Evolutionary conservation across 2,797 vertebrate species (phyloP).

Genomic region (Poeciliopsis turneri): DNA sequence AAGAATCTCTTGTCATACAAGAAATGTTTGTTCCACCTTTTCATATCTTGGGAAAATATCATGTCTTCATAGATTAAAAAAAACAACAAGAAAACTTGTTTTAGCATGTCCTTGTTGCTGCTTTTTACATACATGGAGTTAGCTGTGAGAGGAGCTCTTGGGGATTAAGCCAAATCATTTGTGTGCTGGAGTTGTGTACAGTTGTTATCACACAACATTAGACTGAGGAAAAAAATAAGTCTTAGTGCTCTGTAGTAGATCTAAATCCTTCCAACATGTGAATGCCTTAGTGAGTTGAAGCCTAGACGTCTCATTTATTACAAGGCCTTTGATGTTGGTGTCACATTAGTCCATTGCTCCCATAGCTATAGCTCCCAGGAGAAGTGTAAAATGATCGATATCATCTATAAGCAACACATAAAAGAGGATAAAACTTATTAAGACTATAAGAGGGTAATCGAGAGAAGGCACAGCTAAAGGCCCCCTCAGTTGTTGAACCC

Average conservation of each 20-base stretch:
- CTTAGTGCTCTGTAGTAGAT: constrained; percentile 33
- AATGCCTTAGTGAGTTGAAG: constrained; percentile 27
- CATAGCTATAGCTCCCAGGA: constrained; percentile 51
- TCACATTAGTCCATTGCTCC: constrained; percentile 61
- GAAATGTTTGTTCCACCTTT: background rate
- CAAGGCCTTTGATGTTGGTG: constrained; percentile 62
- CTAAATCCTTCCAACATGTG: constrained; percentile 28
- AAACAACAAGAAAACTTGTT: constrained; percentile 7
- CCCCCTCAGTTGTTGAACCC: constrained; percentile 50
- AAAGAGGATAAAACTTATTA: constrained; percentile 75
- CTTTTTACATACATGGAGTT: constrained; percentile 32
- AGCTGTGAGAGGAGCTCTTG: constrained; percentile 28
- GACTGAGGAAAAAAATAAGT: constrained; percentile 29
- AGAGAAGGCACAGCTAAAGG: constrained; percentile 56
- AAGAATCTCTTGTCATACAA: background rate
- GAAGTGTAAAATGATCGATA: constrained; percentile 71
- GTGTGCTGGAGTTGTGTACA: constrained; percentile 31
- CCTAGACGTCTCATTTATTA: constrained; percentile 49
- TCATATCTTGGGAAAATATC: background rate
- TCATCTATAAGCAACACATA: constrained; percentile 71
- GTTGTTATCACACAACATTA: constrained; percentile 28
- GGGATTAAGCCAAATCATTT: constrained; percentile 31
- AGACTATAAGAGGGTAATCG: constrained; percentile 67
- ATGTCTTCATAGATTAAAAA: background rate
- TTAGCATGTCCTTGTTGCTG: constrained; percentile 21